phyloP scores from a whole-genome alignment of 2,888 invertebrate genomes.

The Drosophila nigricruria region DNA sequence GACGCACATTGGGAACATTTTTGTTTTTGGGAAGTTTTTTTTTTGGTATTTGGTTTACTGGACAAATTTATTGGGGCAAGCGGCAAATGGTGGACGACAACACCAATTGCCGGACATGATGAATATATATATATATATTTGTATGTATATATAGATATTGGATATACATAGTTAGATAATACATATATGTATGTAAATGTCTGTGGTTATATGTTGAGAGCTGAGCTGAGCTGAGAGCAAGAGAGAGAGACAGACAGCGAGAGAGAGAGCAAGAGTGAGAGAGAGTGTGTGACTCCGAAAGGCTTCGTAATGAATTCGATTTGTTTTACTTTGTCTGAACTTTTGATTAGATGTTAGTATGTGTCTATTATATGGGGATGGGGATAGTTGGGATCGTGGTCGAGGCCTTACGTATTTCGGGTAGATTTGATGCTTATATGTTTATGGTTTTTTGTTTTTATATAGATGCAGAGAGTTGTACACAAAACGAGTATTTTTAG shows the following conservation, averaged over 20 bases:
- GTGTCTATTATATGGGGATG: conserved; percentile 30
- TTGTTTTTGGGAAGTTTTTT: conserved; percentile 14
- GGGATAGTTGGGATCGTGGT: conserved; percentile 9
- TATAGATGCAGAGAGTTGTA: conserved; percentile 62
- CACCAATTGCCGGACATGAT: conserved; percentile 33
- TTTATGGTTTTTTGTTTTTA: conserved; percentile 56
- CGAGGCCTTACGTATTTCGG: conserved; percentile 25
- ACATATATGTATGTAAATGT: conserved; percentile 42
- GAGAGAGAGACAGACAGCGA: conserved; percentile 1
- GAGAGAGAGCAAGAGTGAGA: neutral
- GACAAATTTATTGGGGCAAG: conserved; percentile 1
- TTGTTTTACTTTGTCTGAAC: conserved; percentile 27
- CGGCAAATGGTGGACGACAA: conserved; percentile 24
- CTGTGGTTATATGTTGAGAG: conserved; percentile 40
- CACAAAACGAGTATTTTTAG: conserved; percentile 64
- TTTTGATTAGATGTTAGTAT: conserved; percentile 33
- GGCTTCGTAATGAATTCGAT: conserved; percentile 19
- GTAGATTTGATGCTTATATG: conserved; percentile 57
- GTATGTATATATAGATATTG: conserved; percentile 6
- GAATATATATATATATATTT: conserved; percentile 33
- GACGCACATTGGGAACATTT: conserved; percentile 38
- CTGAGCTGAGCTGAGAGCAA: neutral
- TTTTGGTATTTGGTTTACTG: conserved; percentile 6
- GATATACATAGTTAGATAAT: conserved; percentile 32
- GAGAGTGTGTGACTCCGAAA: conserved; percentile 11